Base-by-base conservation (phyloP, 1,140 invertebrate genomes). In the Choristoneura fumiferana region DNA sequence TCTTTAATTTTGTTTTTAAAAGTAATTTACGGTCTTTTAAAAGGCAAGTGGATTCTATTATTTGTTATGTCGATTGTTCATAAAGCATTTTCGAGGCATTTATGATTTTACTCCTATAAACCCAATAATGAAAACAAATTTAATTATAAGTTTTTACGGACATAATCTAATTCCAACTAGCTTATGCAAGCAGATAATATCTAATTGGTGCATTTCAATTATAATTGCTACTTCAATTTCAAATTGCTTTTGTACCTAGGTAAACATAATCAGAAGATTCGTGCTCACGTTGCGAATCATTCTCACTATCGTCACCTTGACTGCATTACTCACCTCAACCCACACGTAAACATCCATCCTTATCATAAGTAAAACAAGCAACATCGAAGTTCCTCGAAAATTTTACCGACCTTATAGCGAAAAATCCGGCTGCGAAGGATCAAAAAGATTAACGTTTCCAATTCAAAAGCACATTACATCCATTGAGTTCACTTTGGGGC, bases 401-500 rank as follows among this genome's bases (percentile, higher is more conserved):
- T 62, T 54, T 57, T 60, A 71, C 71, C 38, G 64, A 72, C 70
- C 73, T 69, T 63, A 62, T 15, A 29, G 40, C 60, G 58, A 58
- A 55, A 66, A 61, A 69, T 71, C 68, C 68, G 62, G 58, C 49
- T 62, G 40, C 62, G 71, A 76, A 62, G 62, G 69, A 76, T 65
- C 63, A 64, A 73, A 74, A 58, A 72, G 63, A 72, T 66, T 62
- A 36, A 69, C 58, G 66, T 81, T 76, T 79, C 75, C 76, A 78
- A 84, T 64, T 82, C 71, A 78, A 70, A 79, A 78, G 67, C 83
- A 87, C 82, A 76, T 78, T 77, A 84, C 56, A 70, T 77, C 64
- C 66, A 76, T 71, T 59, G 63, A 73, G 81, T 86, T 81, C 81
- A 87, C 80, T 76, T 72, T 69, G 60, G 64, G 58, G 62, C 60